Conservation (phyloP, 2,797 vertebrate species). For the Neopelma chrysocephalum region DNA sequence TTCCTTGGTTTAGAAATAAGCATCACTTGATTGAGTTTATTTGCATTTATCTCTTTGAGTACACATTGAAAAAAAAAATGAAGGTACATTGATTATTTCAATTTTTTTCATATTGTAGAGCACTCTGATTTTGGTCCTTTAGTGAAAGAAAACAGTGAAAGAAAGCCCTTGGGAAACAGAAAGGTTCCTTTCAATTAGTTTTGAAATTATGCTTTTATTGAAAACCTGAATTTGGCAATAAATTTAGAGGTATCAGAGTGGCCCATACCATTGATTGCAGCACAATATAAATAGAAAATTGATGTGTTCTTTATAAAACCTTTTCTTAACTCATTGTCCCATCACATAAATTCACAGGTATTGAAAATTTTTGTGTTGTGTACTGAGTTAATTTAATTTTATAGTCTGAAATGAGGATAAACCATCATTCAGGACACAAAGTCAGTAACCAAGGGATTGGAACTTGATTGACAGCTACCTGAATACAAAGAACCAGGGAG, state of each 20-base stretch:
- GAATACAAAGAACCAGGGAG: neutral
- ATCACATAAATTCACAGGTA: accelerated
- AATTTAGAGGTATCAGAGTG: neutral
- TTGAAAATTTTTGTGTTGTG: neutral
- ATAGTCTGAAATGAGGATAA: neutral
- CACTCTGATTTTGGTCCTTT: neutral
- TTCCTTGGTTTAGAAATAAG: neutral
- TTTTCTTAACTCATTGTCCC: neutral
- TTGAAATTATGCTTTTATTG: neutral
- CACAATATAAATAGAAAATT: neutral
- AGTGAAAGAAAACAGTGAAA: neutral
- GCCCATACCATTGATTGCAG: neutral
- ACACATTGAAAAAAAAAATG: neutral
- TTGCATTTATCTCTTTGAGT: neutral
- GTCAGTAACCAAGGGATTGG: neutral
- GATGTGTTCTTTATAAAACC: neutral
- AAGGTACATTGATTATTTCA: neutral
- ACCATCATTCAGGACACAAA: neutral
- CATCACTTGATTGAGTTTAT: neutral
- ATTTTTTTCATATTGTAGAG: neutral
- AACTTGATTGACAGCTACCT: neutral
- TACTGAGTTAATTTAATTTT: neutral
- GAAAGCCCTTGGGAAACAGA: neutral
- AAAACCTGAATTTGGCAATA: neutral
- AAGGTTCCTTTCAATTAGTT: neutral